Evolutionary conservation across 92 coral and sea anemone genomes (phyloP).

Genomic region (Bergia puertoricense): DNA sequence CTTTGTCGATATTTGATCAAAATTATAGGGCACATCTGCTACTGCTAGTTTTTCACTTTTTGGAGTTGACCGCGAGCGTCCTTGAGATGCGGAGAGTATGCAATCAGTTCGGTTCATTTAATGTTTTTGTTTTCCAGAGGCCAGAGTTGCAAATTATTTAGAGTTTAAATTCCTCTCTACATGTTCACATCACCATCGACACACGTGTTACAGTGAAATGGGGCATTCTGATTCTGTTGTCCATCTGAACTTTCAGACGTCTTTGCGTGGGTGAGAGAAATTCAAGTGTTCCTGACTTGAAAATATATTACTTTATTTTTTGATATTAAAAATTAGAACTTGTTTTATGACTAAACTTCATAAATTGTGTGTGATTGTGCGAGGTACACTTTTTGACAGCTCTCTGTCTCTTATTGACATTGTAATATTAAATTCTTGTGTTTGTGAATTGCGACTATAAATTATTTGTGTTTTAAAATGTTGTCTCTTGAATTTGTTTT

Average conservation of each 20-base stretch:
- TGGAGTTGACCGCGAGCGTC: background rate
- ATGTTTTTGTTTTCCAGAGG: background rate
- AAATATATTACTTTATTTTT: background rate
- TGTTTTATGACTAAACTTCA: background rate
- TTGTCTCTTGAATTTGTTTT: slow-evolving; percentile 25
- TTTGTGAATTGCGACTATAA: background rate
- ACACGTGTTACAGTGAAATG: background rate
- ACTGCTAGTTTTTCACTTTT: background rate
- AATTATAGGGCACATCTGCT: slow-evolving; percentile 10
- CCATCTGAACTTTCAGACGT: too few relatives aligned
- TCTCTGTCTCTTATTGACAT: background rate
- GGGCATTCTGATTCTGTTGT: background rate
- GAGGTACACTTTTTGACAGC: background rate
- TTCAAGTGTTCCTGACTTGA: background rate
- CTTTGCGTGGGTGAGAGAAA: background rate
- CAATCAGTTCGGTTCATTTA: background rate
- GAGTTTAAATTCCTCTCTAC: background rate
- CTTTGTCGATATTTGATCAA: background rate
- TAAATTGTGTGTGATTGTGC: background rate
- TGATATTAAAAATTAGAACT: background rate
- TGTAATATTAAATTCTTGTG: background rate
- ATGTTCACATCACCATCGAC: background rate
- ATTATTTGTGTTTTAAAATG: background rate
- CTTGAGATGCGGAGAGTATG: background rate
- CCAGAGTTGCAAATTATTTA: background rate